phyloP scores from a whole-genome alignment of 2,888 invertebrate species.

The Lissocephala sabroskyi region DNA sequence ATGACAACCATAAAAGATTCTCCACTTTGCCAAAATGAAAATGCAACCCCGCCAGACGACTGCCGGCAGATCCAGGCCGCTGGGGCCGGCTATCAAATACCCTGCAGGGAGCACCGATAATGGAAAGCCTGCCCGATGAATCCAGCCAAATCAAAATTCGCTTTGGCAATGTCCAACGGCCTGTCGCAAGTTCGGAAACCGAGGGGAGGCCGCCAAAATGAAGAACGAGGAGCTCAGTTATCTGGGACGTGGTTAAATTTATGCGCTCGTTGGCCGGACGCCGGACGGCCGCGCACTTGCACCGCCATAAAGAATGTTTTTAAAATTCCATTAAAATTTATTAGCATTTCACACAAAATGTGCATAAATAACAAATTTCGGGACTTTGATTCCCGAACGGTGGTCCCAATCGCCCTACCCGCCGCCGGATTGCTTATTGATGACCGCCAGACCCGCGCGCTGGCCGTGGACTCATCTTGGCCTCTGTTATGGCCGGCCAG shows the following conservation, averaged over 20 bases:
- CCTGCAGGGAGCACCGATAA: too few species aligned
- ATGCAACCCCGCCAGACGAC: background rate
- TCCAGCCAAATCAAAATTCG: too few species aligned
- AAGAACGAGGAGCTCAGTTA: too few species aligned
- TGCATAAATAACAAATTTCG: conserved; percentile 57
- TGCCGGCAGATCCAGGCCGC: too few species aligned
- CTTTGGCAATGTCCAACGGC: too few species aligned
- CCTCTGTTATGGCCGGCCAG: background rate
- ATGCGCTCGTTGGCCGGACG: background rate
- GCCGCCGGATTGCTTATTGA: background rate
- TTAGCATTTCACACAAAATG: conserved; percentile 61
- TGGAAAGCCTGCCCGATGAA: too few species aligned
- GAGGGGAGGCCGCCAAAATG: too few species aligned
- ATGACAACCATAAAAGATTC: conserved; percentile 16
- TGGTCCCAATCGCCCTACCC: too few species aligned
- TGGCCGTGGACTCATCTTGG: background rate
- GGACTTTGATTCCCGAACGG: conserved; percentile 34
- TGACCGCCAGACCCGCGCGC: background rate
- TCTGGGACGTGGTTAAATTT: conserved; percentile 1
- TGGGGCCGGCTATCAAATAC: too few species aligned
- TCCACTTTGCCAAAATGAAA: background rate
- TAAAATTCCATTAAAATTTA: conserved; percentile 66
- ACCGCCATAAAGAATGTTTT: conserved; percentile 52
- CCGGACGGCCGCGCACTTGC: conserved; percentile 5
- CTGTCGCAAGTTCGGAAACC: too few species aligned